Percentiles rank a stretch among this genome's conserved stretches.
These are phyloP conservation scores for Andrena trimmerana DNA, from an alignment of 2,888 invertebrate genomes.

Conservation along the genomic window DNA sequence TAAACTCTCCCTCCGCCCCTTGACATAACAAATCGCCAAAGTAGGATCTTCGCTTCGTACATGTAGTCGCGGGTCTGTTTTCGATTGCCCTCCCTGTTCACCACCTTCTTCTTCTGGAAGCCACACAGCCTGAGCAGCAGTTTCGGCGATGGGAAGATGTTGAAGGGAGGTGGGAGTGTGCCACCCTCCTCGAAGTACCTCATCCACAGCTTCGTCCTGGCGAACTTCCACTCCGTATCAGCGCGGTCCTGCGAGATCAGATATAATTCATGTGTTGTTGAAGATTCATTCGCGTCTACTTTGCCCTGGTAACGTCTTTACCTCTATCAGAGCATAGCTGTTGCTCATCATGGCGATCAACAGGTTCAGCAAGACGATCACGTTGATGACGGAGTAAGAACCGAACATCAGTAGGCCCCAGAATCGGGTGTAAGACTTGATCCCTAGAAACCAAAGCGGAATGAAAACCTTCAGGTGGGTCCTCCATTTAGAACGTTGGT, in stretches of 20 bases:
- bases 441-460: constrained; percentile 79
- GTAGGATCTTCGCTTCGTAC: background rate
- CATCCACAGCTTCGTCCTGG: constrained; percentile 97
- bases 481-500: background rate
- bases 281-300: background rate
- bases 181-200: constrained; percentile 97
- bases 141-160: constrained; percentile 96
- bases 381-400: constrained; percentile 97
- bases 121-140: constrained; percentile 89
- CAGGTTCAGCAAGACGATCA: constrained; percentile 96
- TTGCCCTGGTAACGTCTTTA: constrained; percentile 80
- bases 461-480: background rate
- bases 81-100: background rate
- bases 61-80: constrained; percentile 20
- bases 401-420: constrained; percentile 99
- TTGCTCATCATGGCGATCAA: constrained; percentile 99
- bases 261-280: background rate
- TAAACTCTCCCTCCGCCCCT: background rate
- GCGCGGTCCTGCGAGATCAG: constrained; percentile 91
- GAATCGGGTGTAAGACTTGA: constrained; percentile 96
- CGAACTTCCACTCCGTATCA: constrained; percentile 98
- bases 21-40: background rate
- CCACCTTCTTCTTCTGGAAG: constrained; percentile 84
- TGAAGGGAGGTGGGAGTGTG: constrained; percentile 97
- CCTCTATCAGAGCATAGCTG: constrained; percentile 96